Evolutionary conservation across 2,113 vertebrate species (phyloP).

Genomic region (Hipposideros armiger): DNA sequence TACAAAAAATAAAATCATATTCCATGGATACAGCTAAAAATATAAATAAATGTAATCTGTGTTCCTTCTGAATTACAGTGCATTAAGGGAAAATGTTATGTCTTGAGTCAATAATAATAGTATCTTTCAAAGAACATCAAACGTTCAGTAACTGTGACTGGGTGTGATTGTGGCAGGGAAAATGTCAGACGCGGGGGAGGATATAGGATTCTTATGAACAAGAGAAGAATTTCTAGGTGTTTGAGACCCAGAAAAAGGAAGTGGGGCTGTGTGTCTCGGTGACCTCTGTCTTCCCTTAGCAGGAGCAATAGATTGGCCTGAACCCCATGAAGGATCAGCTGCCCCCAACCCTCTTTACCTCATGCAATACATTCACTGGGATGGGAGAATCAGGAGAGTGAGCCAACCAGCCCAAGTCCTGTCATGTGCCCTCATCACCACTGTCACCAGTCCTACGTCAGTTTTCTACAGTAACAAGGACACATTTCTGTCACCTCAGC

Average conservation of each 20-base stretch:
- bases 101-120: neutral
- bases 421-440: neutral
- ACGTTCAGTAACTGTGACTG: neutral
- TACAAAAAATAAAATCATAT: neutral
- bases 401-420: neutral
- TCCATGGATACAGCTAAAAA: neutral
- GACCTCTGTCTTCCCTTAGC: neutral
- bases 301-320: neutral
- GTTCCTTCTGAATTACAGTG: constrained; percentile 26
- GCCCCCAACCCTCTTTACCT: neutral
- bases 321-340: neutral
- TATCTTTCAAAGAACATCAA: neutral
- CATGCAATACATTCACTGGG: neutral
- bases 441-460: neutral
- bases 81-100: neutral
- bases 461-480: neutral
- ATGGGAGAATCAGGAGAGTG: neutral
- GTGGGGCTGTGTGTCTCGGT: neutral
- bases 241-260: constrained; percentile 12
- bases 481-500: neutral
- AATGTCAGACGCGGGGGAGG: neutral
- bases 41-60: constrained; percentile 33
- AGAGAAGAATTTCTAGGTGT: neutral
- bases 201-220: neutral
- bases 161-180: neutral